These are phyloP conservation scores for Perodicticus potto DNA, from an alignment of 2,797 vertebrate genomes.

Conservation along the genomic window DNA sequence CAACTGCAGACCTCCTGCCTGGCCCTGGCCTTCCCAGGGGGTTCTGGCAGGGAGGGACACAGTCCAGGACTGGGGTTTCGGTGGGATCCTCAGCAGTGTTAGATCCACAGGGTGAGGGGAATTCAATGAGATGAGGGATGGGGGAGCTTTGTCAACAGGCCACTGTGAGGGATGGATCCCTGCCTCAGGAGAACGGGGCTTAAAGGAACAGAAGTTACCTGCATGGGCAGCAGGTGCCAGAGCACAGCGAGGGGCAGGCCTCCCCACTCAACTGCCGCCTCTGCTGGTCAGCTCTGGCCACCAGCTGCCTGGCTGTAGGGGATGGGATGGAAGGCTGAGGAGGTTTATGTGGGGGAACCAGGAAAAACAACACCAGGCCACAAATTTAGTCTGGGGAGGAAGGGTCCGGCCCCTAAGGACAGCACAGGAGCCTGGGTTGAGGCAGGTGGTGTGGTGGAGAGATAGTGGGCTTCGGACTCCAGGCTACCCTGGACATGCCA, in stretches of 20 bases:
- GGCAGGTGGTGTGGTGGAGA: neutral
- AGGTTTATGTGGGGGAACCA: neutral
- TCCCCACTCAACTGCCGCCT: neutral
- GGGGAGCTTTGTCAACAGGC: neutral
- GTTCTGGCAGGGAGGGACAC: neutral
- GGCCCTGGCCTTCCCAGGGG: neutral
- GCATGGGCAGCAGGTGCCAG: neutral
- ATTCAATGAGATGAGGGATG: neutral
- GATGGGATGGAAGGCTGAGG: neutral
- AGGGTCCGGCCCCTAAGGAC: neutral
- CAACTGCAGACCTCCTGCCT: fast-evolving
- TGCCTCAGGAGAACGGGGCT: neutral
- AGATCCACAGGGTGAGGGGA: neutral
- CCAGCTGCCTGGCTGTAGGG: neutral
- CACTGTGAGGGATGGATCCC: neutral
- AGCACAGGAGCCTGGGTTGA: neutral
- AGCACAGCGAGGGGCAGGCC: neutral
- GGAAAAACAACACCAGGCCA: neutral
- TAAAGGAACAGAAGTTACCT: neutral
- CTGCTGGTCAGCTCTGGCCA: neutral
- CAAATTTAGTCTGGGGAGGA: neutral
- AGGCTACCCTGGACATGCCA: neutral
- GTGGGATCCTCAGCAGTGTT: neutral
- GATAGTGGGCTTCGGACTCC: neutral
- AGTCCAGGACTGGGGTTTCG: neutral